Evolutionary conservation across 1,140 invertebrate species (phyloP).

Genomic region (Calliopsis andreniformis): DNA sequence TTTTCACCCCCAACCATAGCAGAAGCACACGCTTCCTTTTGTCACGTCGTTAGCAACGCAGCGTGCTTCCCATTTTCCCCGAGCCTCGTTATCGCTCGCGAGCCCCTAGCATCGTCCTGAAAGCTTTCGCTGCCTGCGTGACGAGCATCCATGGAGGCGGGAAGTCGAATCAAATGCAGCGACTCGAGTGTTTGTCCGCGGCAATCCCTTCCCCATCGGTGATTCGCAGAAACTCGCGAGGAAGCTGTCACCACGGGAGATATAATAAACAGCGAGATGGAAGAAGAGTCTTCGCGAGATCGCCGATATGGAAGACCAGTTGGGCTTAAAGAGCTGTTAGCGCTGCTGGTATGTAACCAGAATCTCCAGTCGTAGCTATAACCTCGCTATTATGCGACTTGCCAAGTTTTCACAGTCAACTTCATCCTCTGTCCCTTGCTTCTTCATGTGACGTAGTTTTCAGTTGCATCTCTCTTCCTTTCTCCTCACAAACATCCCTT

Average conservation of each 20-base stretch:
- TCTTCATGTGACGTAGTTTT: neutral
- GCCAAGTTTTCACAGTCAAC: conserved; percentile 61
- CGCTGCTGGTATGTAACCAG: conserved; percentile 51
- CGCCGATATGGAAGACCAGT: neutral
- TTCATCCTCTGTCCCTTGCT: neutral
- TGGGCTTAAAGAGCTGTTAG: conserved; percentile 68
- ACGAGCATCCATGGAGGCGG: neutral
- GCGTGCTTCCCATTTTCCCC: neutral
- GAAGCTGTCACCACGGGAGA: neutral
- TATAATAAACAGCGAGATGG: conserved; percentile 31
- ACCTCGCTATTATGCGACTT: conserved; percentile 74
- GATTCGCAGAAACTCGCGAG: neutral
- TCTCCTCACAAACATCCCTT: conserved; percentile 9
- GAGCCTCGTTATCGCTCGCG: neutral
- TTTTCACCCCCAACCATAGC: too few species aligned
- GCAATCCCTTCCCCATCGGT: neutral
- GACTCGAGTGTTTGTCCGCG: neutral
- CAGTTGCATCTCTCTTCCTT: neutral
- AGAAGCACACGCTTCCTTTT: too few species aligned
- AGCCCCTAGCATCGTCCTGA: neutral
- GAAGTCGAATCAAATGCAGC: neutral
- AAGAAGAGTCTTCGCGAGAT: conserved; percentile 19
- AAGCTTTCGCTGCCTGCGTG: neutral
- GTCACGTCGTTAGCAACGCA: neutral
- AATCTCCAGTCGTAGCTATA: conserved; percentile 61